Percentiles rank a stretch among this genome's conserved stretches.
Evolutionary conservation across 2,888 invertebrate species (phyloP).

Genomic region (Operophtera brumata): DNA sequence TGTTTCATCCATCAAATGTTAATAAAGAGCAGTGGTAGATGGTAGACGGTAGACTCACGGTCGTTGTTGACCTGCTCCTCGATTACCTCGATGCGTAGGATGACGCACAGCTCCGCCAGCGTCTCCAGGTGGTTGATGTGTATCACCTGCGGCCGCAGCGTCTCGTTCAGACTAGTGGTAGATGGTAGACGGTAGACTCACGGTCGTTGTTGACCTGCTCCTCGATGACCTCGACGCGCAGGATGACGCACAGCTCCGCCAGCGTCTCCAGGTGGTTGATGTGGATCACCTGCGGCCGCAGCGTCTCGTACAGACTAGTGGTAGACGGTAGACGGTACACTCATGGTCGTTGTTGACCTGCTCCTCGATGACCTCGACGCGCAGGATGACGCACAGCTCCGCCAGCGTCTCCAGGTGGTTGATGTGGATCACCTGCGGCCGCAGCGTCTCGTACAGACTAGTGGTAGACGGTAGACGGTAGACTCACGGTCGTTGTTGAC

Average conservation of each 20-base stretch:
- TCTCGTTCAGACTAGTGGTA: constrained; percentile 92
- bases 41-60: constrained; percentile 74
- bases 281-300: constrained; percentile 96
- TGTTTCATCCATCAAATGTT: too few species aligned
- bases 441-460: constrained; percentile 93
- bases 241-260: constrained; percentile 96
- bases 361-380: constrained; percentile 95
- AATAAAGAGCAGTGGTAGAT: too few species aligned
- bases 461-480: too few species aligned
- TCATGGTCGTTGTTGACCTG: constrained; percentile 91
- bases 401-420: constrained; percentile 98
- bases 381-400: constrained; percentile 96
- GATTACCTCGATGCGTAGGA: constrained; percentile 93
- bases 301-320: constrained; percentile 94
- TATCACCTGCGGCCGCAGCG: constrained; percentile 94
- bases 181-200: constrained; percentile 57
- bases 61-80: constrained; percentile 94
- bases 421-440: constrained; percentile 97
- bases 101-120: constrained; percentile 96
- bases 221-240: constrained; percentile 94
- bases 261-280: constrained; percentile 98
- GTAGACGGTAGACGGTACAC: too few species aligned
- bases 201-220: constrained; percentile 93
- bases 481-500: constrained; percentile 89
- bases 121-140: constrained; percentile 99